Evolutionary conservation across 1,140 invertebrate genomes (phyloP).

Genomic region (Drosophila asahinai): DNA sequence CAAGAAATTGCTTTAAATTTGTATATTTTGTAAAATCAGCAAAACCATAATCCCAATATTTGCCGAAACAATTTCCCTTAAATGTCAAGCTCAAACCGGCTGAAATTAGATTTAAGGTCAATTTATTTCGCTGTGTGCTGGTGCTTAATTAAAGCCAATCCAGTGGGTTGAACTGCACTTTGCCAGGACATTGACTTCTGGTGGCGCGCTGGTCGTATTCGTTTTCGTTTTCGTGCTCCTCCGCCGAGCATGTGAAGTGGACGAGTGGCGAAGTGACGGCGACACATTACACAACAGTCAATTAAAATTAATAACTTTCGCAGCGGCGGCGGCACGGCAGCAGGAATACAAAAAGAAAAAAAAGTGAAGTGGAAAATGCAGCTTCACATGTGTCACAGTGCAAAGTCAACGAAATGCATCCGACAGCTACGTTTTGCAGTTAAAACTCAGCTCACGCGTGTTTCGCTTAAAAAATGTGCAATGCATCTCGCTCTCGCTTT

Average conservation of each 20-base stretch:
- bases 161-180: conserved; percentile 31
- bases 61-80: background rate
- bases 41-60: background rate
- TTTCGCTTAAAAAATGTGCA: conserved; percentile 58
- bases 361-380: conserved; percentile 25
- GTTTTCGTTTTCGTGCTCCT: conserved; percentile 22
- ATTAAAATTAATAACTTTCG: conserved; percentile 83
- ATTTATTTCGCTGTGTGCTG: conserved; percentile 19
- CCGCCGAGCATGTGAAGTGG: conserved; percentile 62
- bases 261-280: conserved; percentile 59
- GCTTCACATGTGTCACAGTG: conserved; percentile 68
- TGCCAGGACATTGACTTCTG: conserved; percentile 64
- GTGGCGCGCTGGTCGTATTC: conserved; percentile 7
- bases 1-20: background rate
- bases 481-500: conserved; percentile 18
- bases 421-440: conserved; percentile 61
- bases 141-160: conserved; percentile 75
- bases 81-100: background rate
- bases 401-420: conserved; percentile 63
- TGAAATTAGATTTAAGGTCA: background rate
- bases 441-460: conserved; percentile 57
- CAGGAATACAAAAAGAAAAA: conserved; percentile 17
- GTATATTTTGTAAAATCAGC: background rate
- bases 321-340: conserved; percentile 31
- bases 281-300: conserved; percentile 79